phyloP scores from a whole-genome alignment of 2,888 invertebrate species.

The Chouioia cunea region DNA sequence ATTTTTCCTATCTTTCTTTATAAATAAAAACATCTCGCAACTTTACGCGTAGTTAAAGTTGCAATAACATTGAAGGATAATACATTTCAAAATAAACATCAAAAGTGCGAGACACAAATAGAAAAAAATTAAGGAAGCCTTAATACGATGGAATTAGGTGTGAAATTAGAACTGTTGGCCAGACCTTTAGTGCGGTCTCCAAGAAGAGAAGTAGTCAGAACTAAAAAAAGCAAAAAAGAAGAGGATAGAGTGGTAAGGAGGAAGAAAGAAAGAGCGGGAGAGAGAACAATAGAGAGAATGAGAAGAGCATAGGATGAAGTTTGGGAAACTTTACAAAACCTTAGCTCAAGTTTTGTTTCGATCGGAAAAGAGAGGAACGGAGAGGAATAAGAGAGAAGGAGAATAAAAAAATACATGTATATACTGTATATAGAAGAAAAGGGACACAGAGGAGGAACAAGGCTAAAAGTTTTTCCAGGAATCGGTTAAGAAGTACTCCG shows the following conservation, averaged over 20 bases:
- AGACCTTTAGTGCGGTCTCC: neutral
- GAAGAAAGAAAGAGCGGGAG: conserved; percentile 51
- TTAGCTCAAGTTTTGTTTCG: conserved; percentile 42
- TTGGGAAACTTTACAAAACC: conserved; percentile 42
- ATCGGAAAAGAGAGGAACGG: conserved; percentile 17
- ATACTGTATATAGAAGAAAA: neutral
- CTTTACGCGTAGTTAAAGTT: too few relatives aligned
- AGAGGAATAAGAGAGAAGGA: neutral
- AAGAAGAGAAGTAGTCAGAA: too few relatives aligned
- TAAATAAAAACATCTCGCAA: too few relatives aligned
- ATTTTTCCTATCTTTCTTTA: too few relatives aligned
- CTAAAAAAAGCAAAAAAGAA: too few relatives aligned
- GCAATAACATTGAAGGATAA: too few relatives aligned
- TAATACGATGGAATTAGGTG: conserved; percentile 57
- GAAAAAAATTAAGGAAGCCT: conserved; percentile 36
- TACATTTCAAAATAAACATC: too few relatives aligned
- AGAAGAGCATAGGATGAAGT: conserved; percentile 27
- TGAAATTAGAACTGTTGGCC: conserved; percentile 50
- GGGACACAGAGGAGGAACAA: conserved; percentile 27
- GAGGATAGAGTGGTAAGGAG: conserved; percentile 25
- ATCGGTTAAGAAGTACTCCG: conserved; percentile 50
- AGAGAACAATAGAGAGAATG: conserved; percentile 35
- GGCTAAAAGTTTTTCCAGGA: conserved; percentile 50
- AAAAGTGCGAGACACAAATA: too few relatives aligned
- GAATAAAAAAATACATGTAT: conserved; percentile 2